Base-by-base conservation (phyloP, 2,888 invertebrate species). In the Scaptomyza reducta region DNA sequence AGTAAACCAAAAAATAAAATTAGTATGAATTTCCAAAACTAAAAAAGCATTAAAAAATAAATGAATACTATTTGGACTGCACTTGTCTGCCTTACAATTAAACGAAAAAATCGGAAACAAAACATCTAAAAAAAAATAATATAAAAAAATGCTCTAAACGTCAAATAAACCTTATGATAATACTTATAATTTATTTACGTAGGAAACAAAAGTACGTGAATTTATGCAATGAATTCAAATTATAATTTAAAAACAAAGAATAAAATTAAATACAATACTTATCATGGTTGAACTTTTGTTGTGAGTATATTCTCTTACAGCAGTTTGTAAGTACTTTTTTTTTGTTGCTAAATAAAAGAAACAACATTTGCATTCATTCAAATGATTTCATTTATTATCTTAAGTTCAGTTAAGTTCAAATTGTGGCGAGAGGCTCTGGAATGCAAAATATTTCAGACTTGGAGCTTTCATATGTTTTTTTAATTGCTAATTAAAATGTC, bases 21-120 rank as follows among this genome's bases (percentile, higher is more conserved):
- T 58, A 60, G 64, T 64, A 51, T 35, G 38, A 53, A 56, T 56
- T 59, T 47, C 35, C 38, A 58, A 38, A 41, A 56, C 49, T 31
- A 10, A 41, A 50, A 46, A 40, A 59, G 25, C 35, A 53, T 51
- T 9, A 44, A 6, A 31, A 31, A 73, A 33, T 49, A 49, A 58
- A 44, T 42, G 60, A 65, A 22, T 42, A 80, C 68, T 67, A 66
- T 51, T 88, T 74, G 69, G 78, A 86, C 88, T 86, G 75, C 83
- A 85, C 75, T 77, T 75, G 79, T 84, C 77, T 79, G 88, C 84
- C 88, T 84, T 84, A 87, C 45, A 57, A 71, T 35, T 47, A 65
- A 57, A 41, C 54, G 31, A 60, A 22, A n/a, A 16, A 54, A 57
- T 46, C 11, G 69, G 54, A 66, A 41, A 51, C 33, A 59, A 63